These are phyloP conservation scores for Daboia siamensis DNA, from an alignment of 2,113 vertebrate genomes.

Conservation along the genomic window DNA sequence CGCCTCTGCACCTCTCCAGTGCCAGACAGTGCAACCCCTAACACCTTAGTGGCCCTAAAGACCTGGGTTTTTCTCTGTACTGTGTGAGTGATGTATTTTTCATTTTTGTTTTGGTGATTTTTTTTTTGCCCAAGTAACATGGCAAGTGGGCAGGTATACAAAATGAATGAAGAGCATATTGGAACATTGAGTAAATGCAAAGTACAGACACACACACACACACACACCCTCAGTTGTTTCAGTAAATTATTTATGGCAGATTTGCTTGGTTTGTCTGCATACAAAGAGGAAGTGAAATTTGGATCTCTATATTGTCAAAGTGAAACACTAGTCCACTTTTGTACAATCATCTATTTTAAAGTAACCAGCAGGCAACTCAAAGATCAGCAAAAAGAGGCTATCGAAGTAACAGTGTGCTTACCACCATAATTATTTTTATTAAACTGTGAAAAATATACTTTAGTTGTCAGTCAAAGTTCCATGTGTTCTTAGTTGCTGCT, in stretches of 20 bases:
- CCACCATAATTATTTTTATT: conserved; percentile 25
- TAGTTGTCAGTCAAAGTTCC: conserved; percentile 9
- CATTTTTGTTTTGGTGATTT: not conserved
- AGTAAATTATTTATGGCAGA: not conserved
- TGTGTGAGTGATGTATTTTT: not conserved
- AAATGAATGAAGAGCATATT: not conserved
- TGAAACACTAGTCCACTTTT: not conserved
- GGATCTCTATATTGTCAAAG: not conserved
- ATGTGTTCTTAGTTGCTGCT: conserved; percentile 5
- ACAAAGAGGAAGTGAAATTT: not conserved
- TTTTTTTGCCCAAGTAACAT: not conserved
- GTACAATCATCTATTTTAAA: not conserved
- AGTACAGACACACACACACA: not conserved
- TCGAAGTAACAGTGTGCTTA: conserved; percentile 20
- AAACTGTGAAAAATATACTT: conserved; percentile 23
- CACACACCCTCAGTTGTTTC: not conserved
- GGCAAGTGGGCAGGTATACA: not conserved
- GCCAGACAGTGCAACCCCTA: not conserved
- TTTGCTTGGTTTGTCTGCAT: not conserved
- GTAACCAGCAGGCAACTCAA: not conserved
- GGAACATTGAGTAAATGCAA: not conserved
- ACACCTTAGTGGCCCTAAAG: not conserved
- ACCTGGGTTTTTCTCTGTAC: not conserved
- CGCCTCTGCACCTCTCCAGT: not conserved
- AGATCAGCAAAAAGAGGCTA: conserved; percentile 19